Evolutionary conservation across 2,113 vertebrate species (phyloP).

Genomic region (Bettongia penicillata): DNA sequence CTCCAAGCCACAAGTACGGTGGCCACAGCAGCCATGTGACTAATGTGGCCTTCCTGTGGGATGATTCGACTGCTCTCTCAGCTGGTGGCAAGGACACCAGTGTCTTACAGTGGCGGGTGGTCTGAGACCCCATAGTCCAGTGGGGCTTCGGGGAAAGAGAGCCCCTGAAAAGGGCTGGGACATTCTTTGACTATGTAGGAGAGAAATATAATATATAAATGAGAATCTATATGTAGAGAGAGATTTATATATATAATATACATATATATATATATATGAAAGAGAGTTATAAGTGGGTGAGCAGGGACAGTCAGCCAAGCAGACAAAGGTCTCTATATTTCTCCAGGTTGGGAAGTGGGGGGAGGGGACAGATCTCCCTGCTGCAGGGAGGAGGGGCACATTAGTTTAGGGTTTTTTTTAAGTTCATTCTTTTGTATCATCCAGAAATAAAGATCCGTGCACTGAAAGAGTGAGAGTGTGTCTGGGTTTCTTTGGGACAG

Average conservation of each 20-base stretch:
- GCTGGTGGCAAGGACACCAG: conserved; percentile 94
- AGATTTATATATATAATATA: background rate
- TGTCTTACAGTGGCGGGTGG: conserved; percentile 91
- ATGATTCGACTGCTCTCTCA: conserved; percentile 89
- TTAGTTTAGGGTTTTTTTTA: conserved; percentile 65
- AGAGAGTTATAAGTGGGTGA: conserved; percentile 56
- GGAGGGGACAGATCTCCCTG: background rate
- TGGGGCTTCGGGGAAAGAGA: rapidly evolving
- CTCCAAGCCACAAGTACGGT: conserved; percentile 88
- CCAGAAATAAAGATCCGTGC: conserved; percentile 70
- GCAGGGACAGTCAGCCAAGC: conserved; percentile 9
- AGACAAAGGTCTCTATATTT: conserved; percentile 67
- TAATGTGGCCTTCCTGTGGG: conserved; percentile 92
- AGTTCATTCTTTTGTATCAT: conserved; percentile 79
- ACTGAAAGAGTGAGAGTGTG: conserved; percentile 33
- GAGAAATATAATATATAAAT: conserved; percentile 11
- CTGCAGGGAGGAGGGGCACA: background rate
- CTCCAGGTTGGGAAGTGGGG: conserved; percentile 61
- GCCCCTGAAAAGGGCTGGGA: background rate
- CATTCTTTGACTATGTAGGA: background rate
- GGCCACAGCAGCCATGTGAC: conserved; percentile 98
- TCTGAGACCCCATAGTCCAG: conserved; percentile 75
- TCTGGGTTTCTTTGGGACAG: background rate
- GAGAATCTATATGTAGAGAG: background rate
- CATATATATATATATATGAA: conserved; percentile 75